These are phyloP conservation scores for Pao palembangensis DNA, from an alignment of 2,113 vertebrate genomes.

Conservation along the genomic window DNA sequence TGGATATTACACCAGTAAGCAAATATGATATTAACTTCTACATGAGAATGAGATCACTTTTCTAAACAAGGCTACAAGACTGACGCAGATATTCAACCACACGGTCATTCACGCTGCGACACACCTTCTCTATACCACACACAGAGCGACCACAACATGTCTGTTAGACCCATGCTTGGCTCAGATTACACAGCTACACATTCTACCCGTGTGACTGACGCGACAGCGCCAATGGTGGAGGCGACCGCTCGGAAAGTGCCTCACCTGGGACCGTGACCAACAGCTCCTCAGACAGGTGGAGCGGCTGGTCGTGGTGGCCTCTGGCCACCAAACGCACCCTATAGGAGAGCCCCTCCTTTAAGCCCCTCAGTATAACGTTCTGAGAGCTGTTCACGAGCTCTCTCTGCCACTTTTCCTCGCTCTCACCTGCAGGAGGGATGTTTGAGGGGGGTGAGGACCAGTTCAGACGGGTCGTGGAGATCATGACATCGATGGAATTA, in stretches of 20 bases:
- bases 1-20: slow-evolving; percentile 21
- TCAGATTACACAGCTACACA: slow-evolving; percentile 26
- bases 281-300: slow-evolving; percentile 83
- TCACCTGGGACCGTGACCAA: slow-evolving; percentile 94
- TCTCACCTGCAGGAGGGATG: slow-evolving; percentile 78
- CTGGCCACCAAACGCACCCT: slow-evolving; percentile 89
- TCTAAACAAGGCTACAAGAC: slow-evolving; percentile 14
- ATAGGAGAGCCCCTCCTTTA: slow-evolving; percentile 91
- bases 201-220: slow-evolving; percentile 22
- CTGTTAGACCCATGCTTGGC: slow-evolving; percentile 39
- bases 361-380: slow-evolving; percentile 87
- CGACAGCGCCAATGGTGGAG: slow-evolving; percentile 32
- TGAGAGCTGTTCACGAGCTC: slow-evolving; percentile 91
- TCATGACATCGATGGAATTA: slow-evolving; percentile 36
- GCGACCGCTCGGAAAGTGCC: slow-evolving; percentile 60
- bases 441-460: slow-evolving; percentile 61
- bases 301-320: slow-evolving; percentile 80
- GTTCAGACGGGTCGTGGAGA: slow-evolving; percentile 24
- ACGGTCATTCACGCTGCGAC: slow-evolving; percentile 46
- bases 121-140: slow-evolving; percentile 21
- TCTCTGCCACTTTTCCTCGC: slow-evolving; percentile 90
- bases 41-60: slow-evolving; percentile 21
- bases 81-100: slow-evolving; percentile 15
- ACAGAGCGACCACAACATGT: slow-evolving; percentile 32
- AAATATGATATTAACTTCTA: slow-evolving; percentile 16